Conservation (phyloP, 64 coral and sea anemone genomes). For the Pachyseris speciosa region DNA sequence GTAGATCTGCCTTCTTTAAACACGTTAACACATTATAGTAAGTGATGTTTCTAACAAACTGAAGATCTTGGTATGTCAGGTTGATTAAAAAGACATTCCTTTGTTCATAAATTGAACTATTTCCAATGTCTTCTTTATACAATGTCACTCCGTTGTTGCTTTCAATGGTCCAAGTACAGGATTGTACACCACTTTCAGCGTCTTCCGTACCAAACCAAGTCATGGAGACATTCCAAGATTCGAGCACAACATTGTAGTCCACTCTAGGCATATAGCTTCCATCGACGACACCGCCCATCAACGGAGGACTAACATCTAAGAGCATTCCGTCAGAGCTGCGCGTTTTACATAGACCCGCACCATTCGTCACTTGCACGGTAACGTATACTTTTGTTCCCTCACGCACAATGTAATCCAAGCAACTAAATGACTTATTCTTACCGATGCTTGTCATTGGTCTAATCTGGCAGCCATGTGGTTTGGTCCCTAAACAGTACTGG, state of each 20-base stretch:
- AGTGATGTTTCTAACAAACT: neutral
- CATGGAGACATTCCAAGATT: conserved; percentile 45
- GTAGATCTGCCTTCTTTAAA: conserved; percentile 36
- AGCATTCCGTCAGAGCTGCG: conserved; percentile 61
- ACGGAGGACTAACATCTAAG: conserved; percentile 60
- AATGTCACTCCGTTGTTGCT: neutral
- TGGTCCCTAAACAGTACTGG: conserved; percentile 64
- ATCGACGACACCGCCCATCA: conserved; percentile 43
- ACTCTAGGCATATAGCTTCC: conserved; percentile 40
- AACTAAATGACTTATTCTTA: conserved; percentile 27
- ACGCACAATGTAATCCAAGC: neutral
- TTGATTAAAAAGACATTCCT: neutral
- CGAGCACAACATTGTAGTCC: conserved; percentile 52
- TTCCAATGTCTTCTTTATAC: neutral
- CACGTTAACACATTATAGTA: conserved; percentile 68
- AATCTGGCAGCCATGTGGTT: conserved; percentile 60
- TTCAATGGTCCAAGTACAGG: conserved; percentile 62
- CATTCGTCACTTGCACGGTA: conserved; percentile 71
- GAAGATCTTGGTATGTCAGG: conserved; percentile 18
- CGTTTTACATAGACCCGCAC: conserved; percentile 60
- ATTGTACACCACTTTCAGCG: conserved; percentile 53
- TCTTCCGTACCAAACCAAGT: conserved; percentile 71
- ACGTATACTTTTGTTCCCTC: conserved; percentile 54
- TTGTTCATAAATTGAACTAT: neutral
- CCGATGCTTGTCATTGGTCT: conserved; percentile 19